Evolutionary conservation across 1,140 invertebrate species (phyloP).

Genomic region (Sitobion miscanthi): DNA sequence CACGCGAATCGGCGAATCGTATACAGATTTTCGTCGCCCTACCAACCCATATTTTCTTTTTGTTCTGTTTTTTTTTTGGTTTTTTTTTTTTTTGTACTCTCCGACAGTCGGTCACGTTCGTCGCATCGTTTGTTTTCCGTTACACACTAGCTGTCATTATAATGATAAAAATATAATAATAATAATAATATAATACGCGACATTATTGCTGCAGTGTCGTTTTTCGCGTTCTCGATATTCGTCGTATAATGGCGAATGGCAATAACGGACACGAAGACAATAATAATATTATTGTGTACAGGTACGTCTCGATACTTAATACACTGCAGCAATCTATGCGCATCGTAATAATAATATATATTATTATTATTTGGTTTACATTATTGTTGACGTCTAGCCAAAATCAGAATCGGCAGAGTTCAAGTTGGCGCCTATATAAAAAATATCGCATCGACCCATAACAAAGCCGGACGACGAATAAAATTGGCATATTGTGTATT

Average conservation of each 20-base stretch:
- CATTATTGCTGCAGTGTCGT: background rate
- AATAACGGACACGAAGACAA: background rate
- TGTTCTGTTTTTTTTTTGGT: background rate
- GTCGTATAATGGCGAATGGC: background rate
- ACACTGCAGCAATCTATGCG: background rate
- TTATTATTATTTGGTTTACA: background rate
- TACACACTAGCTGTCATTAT: background rate
- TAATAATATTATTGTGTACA: background rate
- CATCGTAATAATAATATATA: background rate
- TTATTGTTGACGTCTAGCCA: constrained; percentile 6
- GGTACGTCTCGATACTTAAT: background rate
- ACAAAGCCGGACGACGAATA: background rate
- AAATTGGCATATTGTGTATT: background rate
- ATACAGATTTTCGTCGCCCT: background rate
- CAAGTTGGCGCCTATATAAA: background rate
- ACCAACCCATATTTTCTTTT: background rate
- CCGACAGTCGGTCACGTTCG: background rate
- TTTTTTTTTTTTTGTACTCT: background rate
- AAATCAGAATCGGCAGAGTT: background rate
- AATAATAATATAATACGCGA: background rate
- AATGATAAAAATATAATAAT: constrained; percentile 8
- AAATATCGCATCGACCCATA: background rate
- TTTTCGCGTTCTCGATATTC: background rate
- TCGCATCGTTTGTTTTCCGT: constrained; percentile 9
- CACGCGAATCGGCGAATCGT: too few relatives aligned